These are phyloP conservation scores for Cordylochernes scorpioides DNA, from an alignment of 2,888 invertebrate species.

Conservation along the genomic window DNA sequence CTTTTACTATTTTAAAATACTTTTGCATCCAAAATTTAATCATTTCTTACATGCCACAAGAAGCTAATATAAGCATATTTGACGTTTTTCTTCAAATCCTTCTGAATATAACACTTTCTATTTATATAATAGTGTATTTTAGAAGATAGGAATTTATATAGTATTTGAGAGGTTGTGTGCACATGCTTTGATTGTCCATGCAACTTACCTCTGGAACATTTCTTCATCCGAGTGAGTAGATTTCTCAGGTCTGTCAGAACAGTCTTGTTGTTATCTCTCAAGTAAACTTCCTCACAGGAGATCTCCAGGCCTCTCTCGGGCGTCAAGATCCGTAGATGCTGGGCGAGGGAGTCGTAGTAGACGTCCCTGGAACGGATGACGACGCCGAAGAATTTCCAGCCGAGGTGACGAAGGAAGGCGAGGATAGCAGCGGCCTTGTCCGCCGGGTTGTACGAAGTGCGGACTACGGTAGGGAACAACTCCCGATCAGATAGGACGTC, in stretches of 20 bases:
- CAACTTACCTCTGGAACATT: conserved; percentile 13
- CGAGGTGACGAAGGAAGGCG: conserved; percentile 12
- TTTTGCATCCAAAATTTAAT: too few relatives aligned
- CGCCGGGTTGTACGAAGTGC: conserved; percentile 13
- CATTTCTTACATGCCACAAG: too few relatives aligned
- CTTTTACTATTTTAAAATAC: too few relatives aligned
- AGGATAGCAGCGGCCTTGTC: conserved; percentile 14
- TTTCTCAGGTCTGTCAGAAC: conserved; percentile 10
- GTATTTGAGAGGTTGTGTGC: too few relatives aligned
- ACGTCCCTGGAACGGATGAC: conserved; percentile 12
- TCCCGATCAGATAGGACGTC: conserved; percentile 12
- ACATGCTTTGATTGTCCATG: too few relatives aligned
- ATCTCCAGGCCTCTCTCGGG: conserved; percentile 5
- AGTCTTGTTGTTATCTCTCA: conserved; percentile 9
- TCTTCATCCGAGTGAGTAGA: conserved; percentile 11
- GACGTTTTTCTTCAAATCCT: too few relatives aligned
- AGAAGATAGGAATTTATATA: too few relatives aligned
- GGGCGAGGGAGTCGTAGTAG: conserved; percentile 12
- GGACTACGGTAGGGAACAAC: conserved; percentile 11
- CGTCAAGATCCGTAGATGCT: conserved; percentile 1
- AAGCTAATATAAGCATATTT: too few relatives aligned
- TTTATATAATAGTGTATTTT: too few relatives aligned
- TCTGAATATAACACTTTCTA: too few relatives aligned
- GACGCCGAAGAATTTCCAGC: conserved; percentile 13
- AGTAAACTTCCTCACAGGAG: conserved; percentile 10